Evolutionary conservation across 2,888 invertebrate species (phyloP), one percentile per base, ranked within the genome.

Genomic region (Brachycybe producta): DNA sequence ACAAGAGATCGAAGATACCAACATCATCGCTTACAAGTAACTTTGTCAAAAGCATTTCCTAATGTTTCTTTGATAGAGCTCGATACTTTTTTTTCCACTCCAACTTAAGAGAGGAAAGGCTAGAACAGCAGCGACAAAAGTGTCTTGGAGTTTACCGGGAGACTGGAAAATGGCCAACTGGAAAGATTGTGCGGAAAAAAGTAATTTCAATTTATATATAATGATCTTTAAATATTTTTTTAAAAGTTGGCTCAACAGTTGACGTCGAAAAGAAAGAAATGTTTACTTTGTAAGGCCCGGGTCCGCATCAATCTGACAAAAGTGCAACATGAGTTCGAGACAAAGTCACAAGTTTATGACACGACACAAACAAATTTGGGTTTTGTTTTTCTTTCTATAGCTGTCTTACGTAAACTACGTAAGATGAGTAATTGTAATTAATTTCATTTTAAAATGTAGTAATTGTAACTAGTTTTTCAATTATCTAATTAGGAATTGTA

Each of bases 141-240:
- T 87, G 86, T 66, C 68, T 88, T 42, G 71, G 76, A 52, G 72
- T 75, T 24, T 87, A 76, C 60, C 73, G 75, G 62, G 73, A 77
- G 61, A 85, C 84, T 0, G 90, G 87, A 1, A 69, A 73, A 34
- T 84, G 84, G 84, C 82, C 82, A 0, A 72, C 73, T 0, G 75
- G 73, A 61, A 74, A 72, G 60, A 75, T 72, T 59, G 61, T 21
- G 15, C 39, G 64, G 54, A 62, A 62, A 38, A 63, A 64, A 36
- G 67, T 66, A 46, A 28, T 15, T 24, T 49, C 34, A 19, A 15
- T 27, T 28, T 30, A 35, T 27, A 26, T 26, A 27, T 36, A n/a
- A n/a, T n/a, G n/a, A n/a, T 53, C n/a, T 32, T 34, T 36, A 75
- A 78, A 70, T 73, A 77, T 63, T 44, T n/a, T 11, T 13, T 11